These are phyloP conservation scores for Pheucticus melanocephalus DNA, from an alignment of 2,113 vertebrate genomes.

Conservation along the genomic window DNA sequence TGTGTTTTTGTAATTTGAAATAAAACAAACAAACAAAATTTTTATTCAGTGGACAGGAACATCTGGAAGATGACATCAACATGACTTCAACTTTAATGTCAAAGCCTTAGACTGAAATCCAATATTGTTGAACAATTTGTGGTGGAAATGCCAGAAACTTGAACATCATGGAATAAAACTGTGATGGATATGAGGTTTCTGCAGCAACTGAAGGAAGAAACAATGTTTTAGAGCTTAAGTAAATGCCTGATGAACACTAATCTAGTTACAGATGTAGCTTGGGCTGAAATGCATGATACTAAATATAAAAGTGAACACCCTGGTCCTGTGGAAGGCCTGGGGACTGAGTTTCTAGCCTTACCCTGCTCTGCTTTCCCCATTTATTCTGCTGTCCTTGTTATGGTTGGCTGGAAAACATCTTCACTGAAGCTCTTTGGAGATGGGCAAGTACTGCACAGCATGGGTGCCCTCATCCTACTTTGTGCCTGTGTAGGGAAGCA, in stretches of 20 bases:
- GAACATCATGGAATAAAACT: background rate
- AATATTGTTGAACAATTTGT: background rate
- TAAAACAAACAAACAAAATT: constrained; percentile 52
- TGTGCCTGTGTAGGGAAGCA: accelerated
- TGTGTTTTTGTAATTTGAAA: constrained; percentile 25
- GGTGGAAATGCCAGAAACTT: background rate
- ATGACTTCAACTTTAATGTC: constrained; percentile 50
- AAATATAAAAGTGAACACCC: background rate
- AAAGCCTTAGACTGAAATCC: constrained; percentile 29
- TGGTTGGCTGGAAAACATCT: background rate
- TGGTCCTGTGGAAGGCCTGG: background rate
- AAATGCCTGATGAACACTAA: background rate
- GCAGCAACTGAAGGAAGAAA: background rate
- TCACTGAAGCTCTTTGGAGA: background rate
- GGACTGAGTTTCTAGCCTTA: background rate
- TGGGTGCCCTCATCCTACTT: accelerated
- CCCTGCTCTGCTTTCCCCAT: background rate
- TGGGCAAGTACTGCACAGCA: background rate
- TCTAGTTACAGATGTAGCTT: background rate
- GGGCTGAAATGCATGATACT: background rate
- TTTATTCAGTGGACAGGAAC: constrained; percentile 34
- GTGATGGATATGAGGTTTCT: background rate
- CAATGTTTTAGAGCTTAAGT: background rate
- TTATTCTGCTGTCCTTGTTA: background rate
- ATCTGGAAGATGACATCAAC: constrained; percentile 65